These are phyloP conservation scores for Neoarius graeffei DNA, from an alignment of 2,113 vertebrate species.

Conservation along the genomic window DNA sequence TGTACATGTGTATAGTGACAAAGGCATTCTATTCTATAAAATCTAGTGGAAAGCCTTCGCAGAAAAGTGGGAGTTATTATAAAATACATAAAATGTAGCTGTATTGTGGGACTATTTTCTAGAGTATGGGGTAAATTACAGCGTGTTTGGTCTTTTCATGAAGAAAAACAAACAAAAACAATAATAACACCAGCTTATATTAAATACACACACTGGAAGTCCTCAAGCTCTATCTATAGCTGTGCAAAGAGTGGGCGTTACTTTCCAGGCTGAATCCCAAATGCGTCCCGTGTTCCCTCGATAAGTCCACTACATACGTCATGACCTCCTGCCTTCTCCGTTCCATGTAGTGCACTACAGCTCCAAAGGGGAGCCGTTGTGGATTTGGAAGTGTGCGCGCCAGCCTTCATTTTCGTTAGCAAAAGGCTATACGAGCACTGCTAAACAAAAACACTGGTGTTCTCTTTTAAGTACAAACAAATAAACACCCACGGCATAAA, in stretches of 20 bases:
- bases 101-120: not conserved
- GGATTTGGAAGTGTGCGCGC: not conserved
- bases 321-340: not conserved
- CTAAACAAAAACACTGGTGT: not conserved
- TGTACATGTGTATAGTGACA: too few species aligned
- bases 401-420: slow-evolving; percentile 52
- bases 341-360: not conserved
- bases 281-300: too few species aligned
- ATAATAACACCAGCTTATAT: not conserved
- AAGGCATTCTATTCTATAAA: too few species aligned
- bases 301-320: not conserved
- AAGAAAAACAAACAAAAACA: not conserved
- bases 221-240: not conserved
- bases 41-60: not conserved
- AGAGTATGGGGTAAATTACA: not conserved
- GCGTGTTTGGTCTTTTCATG: not conserved
- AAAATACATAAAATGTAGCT: not conserved
- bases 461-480: not conserved
- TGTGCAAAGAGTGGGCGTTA: not conserved
- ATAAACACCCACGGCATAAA: not conserved
- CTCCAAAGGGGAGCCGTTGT: not conserved
- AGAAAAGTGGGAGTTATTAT: not conserved
- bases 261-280: not conserved
- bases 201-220: not conserved
- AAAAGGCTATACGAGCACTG: not conserved